Base-by-base conservation (phyloP, 1,140 invertebrate species). In the Bursaphelenchus mucronatus region DNA sequence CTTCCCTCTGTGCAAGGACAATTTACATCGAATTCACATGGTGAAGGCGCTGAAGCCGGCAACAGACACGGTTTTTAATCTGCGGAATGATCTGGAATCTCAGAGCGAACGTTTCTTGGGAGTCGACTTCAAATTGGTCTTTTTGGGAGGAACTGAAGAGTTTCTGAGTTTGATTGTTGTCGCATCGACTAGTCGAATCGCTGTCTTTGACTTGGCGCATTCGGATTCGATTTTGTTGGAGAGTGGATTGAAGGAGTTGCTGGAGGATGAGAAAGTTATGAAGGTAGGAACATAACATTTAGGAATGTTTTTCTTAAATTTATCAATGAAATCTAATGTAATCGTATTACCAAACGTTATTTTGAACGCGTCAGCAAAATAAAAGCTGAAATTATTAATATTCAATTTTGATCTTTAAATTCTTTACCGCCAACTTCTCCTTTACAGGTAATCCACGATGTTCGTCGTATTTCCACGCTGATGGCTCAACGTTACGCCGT, bases 381-480 rank as follows among this genome's bases (percentile, higher is more conserved):
- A n/a, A n/a, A n/a, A n/a, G n/a, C n/a, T n/a, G n/a, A n/a, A n/a
- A n/a, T n/a, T n/a, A n/a, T n/a, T n/a, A n/a, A n/a, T n/a, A n/a
- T n/a, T n/a, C n/a, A n/a, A n/a, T n/a, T n/a, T n/a, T n/a, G n/a
- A n/a, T n/a, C n/a, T n/a, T n/a, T n/a, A n/a, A n/a, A n/a, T n/a
- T n/a, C n/a, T n/a, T n/a, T n/a, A n/a, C n/a, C n/a, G n/a, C 17
- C 10, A 49, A 66, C 4, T 17, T 15, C 15, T 19, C 40, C 44
- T 64, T 21, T 74, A 15, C 71, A 90, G 88, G 88, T 97, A 21
- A 89, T 94, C 76, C 93, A 97, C 82, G 92, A 96, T 78, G 94
- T 91, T 79, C 86, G 90, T 61, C 92, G 92, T 82, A 90, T 93
- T 81, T 90, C 90, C 67, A 89, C 89, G 47, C 91, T 92, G 83